These are phyloP conservation scores for Sceloporus undulatus DNA, from an alignment of 2,113 vertebrate genomes.

Conservation along the genomic window DNA sequence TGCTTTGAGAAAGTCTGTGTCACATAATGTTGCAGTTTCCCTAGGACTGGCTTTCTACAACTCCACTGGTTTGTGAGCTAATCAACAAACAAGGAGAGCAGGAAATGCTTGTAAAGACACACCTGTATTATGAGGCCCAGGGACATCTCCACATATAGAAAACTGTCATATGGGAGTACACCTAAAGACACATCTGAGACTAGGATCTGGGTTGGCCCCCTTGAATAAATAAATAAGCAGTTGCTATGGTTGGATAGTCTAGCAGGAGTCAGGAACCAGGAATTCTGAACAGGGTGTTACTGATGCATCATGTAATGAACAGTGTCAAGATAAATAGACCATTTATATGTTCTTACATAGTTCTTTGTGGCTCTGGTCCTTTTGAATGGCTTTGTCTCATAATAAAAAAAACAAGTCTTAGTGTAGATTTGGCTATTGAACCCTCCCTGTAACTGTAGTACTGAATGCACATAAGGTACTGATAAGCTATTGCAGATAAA, in stretches of 20 bases:
- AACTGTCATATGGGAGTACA: background rate
- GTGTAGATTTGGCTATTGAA: background rate
- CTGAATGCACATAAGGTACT: too few species aligned
- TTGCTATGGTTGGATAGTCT: background rate
- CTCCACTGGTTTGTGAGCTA: background rate
- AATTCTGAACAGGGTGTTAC: background rate
- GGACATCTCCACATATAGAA: background rate
- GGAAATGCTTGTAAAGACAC: constrained; percentile 12
- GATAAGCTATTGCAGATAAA: too few species aligned
- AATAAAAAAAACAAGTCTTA: background rate
- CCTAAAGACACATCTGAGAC: background rate
- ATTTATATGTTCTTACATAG: too few species aligned
- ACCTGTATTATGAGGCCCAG: constrained; percentile 4
- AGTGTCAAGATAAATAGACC: background rate
- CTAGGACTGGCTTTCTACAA: background rate
- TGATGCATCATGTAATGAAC: too few species aligned
- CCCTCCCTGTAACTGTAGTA: too few species aligned
- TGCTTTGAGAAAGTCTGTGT: background rate
- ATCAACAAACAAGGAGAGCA: constrained; percentile 15
- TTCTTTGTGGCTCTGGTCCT: background rate
- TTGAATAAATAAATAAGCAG: background rate
- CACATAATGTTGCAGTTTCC: background rate
- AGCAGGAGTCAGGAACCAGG: background rate
- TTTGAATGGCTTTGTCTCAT: background rate
- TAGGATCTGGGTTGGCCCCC: background rate